These are phyloP conservation scores for Drosophila rhopaloa DNA, from an alignment of 1,140 invertebrate species.

Conservation along the genomic window DNA sequence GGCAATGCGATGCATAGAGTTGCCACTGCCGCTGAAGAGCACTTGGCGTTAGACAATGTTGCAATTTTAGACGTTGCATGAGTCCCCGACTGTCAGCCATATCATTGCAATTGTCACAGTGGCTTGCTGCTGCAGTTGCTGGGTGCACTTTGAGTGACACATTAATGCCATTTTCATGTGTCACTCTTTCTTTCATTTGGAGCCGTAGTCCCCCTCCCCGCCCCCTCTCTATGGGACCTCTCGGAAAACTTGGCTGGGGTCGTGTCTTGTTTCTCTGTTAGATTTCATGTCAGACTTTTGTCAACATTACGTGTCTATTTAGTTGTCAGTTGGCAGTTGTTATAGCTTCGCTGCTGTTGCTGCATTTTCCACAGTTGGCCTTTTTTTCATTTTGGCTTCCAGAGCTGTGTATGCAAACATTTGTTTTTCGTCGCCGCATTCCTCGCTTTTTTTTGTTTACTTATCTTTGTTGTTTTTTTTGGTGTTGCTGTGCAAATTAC, in stretches of 20 bases:
- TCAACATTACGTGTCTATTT: conserved; percentile 82
- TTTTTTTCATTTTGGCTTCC: conserved; percentile 34
- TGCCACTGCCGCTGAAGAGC: conserved; percentile 62
- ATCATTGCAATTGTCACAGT: conserved; percentile 81
- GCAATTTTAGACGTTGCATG: conserved; percentile 71
- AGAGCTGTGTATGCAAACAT: conserved; percentile 57
- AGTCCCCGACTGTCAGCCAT: conserved; percentile 71
- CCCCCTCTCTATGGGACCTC: conserved; percentile 29
- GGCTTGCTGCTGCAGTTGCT: conserved; percentile 54
- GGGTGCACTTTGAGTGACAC: conserved; percentile 80
- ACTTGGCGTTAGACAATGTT: conserved; percentile 78
- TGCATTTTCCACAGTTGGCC: conserved; percentile 31
- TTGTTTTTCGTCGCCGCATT: conserved; percentile 61
- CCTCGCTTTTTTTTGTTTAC: conserved; percentile 40
- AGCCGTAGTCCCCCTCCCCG: conserved; percentile 25
- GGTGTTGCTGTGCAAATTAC: conserved; percentile 50
- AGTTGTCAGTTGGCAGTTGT: conserved; percentile 79
- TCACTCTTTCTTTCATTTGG: conserved; percentile 80
- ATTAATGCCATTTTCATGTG: conserved; percentile 83
- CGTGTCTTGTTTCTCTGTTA: conserved; percentile 69
- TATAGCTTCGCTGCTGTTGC: conserved; percentile 41
- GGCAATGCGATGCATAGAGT: conserved; percentile 68
- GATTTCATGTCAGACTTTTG: conserved; percentile 81
- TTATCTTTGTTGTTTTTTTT: conserved; percentile 10
- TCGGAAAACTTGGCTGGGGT: conserved; percentile 59